Percentiles rank a stretch among this genome's conserved stretches.
Conservation (phyloP, 2,888 invertebrate species). For the Lysandra bellargus region DNA sequence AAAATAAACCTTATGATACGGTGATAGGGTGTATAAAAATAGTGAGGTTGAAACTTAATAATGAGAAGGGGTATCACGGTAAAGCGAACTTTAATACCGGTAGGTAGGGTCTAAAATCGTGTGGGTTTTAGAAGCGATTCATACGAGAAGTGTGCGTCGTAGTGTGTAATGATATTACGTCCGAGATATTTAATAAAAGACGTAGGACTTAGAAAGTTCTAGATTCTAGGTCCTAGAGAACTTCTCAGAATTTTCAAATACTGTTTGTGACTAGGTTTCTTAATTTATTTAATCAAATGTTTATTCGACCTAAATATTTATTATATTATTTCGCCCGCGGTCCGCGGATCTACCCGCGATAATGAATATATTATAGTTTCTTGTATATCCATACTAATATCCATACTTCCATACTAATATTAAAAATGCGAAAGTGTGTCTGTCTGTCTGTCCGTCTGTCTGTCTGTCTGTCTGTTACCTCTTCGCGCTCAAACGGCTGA, state of each 20-base stretch:
- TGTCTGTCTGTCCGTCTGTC: no score
- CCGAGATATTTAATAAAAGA: slow-evolving; percentile 14
- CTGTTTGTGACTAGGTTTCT: not conserved
- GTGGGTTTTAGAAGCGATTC: not conserved
- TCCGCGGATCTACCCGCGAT: no score
- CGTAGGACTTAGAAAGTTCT: not conserved
- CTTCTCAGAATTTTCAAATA: not conserved
- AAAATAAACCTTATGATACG: not conserved
- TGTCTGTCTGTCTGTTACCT: no score
- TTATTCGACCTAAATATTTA: not conserved
- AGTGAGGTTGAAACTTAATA: not conserved
- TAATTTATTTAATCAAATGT: not conserved
- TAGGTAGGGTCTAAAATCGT: not conserved
- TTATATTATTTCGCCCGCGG: not conserved
- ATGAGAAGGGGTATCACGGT: not conserved
- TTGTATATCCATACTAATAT: no score
- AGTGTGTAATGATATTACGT: slow-evolving; percentile 15
- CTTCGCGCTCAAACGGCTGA: no score
- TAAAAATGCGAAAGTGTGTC: no score
- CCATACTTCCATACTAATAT: no score
- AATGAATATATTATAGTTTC: no score
- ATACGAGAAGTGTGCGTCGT: not conserved
- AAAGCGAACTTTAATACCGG: not conserved
- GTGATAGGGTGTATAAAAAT: not conserved
- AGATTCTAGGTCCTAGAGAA: not conserved